Evolutionary conservation across 2,113 vertebrate species (phyloP).

Genomic region (Nannobrachium achirus): DNA sequence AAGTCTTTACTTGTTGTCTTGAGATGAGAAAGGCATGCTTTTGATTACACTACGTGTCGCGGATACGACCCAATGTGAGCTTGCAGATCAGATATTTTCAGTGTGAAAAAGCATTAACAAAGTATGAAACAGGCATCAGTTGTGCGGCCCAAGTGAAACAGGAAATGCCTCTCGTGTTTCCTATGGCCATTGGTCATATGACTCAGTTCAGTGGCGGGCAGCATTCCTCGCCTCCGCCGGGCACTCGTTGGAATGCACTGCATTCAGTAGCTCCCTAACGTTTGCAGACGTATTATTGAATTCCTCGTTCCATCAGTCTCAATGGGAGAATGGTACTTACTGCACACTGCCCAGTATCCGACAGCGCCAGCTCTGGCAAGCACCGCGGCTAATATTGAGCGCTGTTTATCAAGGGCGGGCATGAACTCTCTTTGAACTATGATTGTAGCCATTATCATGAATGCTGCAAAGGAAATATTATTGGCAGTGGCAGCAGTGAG

Average conservation of each 20-base stretch:
- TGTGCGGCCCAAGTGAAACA: slow-evolving; percentile 18
- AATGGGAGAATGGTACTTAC: slow-evolving; percentile 24
- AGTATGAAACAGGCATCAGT: background rate
- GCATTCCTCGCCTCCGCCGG: slow-evolving; percentile 53
- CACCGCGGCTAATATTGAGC: slow-evolving; percentile 44
- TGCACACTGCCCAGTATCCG: slow-evolving; percentile 23
- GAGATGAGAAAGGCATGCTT: too few species aligned
- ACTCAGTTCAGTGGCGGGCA: slow-evolving; percentile 32
- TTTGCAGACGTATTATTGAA: slow-evolving; percentile 16
- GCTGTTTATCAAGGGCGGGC: slow-evolving; percentile 60
- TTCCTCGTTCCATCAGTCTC: slow-evolving; percentile 40
- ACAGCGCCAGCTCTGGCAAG: slow-evolving; percentile 46
- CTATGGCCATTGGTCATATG: slow-evolving; percentile 26
- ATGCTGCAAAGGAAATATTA: slow-evolving; percentile 60
- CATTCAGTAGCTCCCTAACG: slow-evolving; percentile 36
- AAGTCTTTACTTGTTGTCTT: too few species aligned
- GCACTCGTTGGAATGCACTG: slow-evolving; percentile 53
- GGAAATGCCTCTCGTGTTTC: slow-evolving; percentile 40
- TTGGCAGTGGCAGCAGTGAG: slow-evolving; percentile 31
- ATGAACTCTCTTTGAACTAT: slow-evolving; percentile 68
- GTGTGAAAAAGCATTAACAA: too few species aligned
- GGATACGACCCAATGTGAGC: too few species aligned
- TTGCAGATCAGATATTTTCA: too few species aligned
- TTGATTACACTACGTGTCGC: too few species aligned
- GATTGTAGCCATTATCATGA: slow-evolving; percentile 65